phyloP scores from a whole-genome alignment of 30 jellyfish, hydroid and myxozoan species.

The Nemopilema nomurai region DNA sequence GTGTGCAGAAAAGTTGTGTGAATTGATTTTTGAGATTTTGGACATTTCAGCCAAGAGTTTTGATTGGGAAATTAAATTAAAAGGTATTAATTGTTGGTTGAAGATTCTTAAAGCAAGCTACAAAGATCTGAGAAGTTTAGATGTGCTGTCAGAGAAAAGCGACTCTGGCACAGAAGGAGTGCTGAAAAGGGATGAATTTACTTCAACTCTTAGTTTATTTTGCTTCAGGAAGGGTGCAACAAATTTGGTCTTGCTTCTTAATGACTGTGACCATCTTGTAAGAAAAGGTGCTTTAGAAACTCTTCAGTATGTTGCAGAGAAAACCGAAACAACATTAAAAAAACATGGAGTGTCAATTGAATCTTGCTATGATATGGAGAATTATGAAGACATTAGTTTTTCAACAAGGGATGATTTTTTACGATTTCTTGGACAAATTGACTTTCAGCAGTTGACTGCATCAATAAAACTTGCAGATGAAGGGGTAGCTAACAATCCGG shows the following conservation, averaged over 20 bases:
- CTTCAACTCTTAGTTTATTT: not conserved
- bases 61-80: conserved; percentile 68
- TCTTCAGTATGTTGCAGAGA: not conserved
- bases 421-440: conserved; percentile 6
- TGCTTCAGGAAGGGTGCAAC: conserved; percentile 25
- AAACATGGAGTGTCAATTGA: not conserved
- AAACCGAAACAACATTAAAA: not conserved
- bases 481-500: conserved; percentile 29
- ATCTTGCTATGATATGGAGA: conserved; percentile 41
- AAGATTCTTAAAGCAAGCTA: not conserved
- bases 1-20: conserved; percentile 9
- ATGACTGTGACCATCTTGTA: conserved; percentile 61
- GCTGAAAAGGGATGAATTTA: too few species aligned
- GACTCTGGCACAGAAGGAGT: too few species aligned
- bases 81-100: conserved; percentile 59
- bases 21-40: conserved; percentile 18
- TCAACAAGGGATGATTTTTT: conserved; percentile 2
- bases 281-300: conserved; percentile 32
- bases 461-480: conserved; percentile 44
- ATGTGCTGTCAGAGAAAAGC: too few species aligned
- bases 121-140: not conserved
- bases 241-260: conserved; percentile 27
- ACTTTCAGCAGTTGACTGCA: conserved; percentile 12
- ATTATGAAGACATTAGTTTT: not conserved
- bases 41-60: conserved; percentile 27